Evolutionary conservation across 2,888 invertebrate species (phyloP).

Genomic region (Cantharis lateralis): DNA sequence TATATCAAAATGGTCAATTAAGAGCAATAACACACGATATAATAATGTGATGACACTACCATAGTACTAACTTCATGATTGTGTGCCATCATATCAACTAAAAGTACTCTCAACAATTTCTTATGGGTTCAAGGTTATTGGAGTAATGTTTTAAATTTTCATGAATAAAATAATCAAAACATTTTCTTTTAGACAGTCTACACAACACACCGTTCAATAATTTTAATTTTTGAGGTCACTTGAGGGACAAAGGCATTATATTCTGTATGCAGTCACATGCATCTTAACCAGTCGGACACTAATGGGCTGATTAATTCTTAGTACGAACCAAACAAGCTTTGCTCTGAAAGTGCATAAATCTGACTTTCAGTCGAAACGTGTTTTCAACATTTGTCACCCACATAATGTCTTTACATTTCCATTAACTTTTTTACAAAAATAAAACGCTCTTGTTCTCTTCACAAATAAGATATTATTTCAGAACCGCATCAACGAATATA

Average conservation of each 20-base stretch:
- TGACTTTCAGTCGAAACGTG: slow-evolving; percentile 37
- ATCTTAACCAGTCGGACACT: slow-evolving; percentile 19
- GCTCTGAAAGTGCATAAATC: slow-evolving; percentile 39
- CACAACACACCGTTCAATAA: slow-evolving; percentile 7
- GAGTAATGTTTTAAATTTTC: background rate
- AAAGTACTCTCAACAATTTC: slow-evolving; percentile 12
- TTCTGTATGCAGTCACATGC: slow-evolving; percentile 21
- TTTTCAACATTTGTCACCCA: slow-evolving; percentile 38
- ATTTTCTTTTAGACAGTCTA: slow-evolving; percentile 8
- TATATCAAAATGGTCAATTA: slow-evolving; percentile 46
- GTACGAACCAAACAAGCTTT: slow-evolving; percentile 36
- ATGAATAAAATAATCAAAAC: background rate
- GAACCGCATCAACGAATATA: background rate
- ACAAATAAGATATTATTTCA: background rate
- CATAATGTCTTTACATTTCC: slow-evolving; percentile 33
- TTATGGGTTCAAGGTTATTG: slow-evolving; percentile 32
- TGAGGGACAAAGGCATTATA: slow-evolving; percentile 15
- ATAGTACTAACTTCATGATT: slow-evolving; percentile 39
- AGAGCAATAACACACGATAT: slow-evolving; percentile 44
- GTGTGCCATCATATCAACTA: slow-evolving; percentile 18
- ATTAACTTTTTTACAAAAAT: background rate
- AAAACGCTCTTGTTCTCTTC: background rate
- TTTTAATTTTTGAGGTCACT: slow-evolving; percentile 24
- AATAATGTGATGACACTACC: slow-evolving; percentile 44
- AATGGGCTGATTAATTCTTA: slow-evolving; percentile 35